Percentiles rank a stretch among this genome's conserved stretches.
Evolutionary conservation across 2,888 invertebrate species (phyloP).

Genomic region (Lasioglossum leucozonium): DNA sequence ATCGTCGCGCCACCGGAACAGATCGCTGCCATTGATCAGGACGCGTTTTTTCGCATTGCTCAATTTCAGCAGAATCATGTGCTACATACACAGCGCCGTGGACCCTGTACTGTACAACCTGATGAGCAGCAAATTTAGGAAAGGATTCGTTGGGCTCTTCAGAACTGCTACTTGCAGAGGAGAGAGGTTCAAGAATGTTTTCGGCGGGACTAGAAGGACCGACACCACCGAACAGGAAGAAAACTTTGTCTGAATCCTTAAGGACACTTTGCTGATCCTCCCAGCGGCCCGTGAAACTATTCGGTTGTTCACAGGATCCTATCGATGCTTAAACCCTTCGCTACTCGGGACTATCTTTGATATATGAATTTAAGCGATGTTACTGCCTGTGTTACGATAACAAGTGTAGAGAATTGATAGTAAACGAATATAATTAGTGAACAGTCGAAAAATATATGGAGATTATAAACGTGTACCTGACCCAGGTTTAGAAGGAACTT

Average conservation of each 20-base stretch:
- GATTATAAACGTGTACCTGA: neutral
- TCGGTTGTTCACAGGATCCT: neutral
- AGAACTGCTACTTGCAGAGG: slow-evolving; percentile 86
- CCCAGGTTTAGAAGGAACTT: neutral
- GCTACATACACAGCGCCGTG: slow-evolving; percentile 95
- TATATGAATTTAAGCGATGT: neutral
- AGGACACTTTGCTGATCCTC: neutral
- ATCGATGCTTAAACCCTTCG: neutral
- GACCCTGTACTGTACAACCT: slow-evolving; percentile 97
- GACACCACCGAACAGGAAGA: slow-evolving; percentile 74
- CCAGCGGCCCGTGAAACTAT: too few relatives aligned
- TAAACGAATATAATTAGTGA: neutral
- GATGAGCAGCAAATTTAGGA: slow-evolving; percentile 95
- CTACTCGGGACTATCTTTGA: neutral
- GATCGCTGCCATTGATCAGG: slow-evolving; percentile 89
- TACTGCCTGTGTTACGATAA: neutral
- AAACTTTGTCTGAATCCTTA: slow-evolving; percentile 74
- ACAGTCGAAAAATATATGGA: neutral
- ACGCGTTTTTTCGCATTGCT: slow-evolving; percentile 93
- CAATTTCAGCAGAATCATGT: slow-evolving; percentile 93
- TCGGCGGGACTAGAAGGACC: slow-evolving; percentile 75
- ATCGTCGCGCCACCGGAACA: slow-evolving; percentile 90
- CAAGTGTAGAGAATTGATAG: neutral
- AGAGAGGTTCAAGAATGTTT: slow-evolving; percentile 85
- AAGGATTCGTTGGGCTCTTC: slow-evolving; percentile 90